These are phyloP conservation scores for Heliangelus exortis DNA, from an alignment of 2,797 vertebrate genomes.

Conservation along the genomic window DNA sequence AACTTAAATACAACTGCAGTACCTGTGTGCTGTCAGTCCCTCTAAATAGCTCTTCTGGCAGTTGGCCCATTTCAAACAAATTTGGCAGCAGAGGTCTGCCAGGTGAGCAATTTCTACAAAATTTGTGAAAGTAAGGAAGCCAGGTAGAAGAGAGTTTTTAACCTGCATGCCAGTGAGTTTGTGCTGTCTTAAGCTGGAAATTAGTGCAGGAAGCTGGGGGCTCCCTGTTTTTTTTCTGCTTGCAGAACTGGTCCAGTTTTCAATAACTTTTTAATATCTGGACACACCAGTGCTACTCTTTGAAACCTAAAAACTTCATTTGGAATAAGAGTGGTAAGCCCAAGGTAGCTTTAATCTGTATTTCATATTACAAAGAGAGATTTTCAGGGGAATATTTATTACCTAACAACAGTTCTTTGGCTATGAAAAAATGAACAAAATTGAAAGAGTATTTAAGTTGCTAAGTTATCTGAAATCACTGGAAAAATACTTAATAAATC, in stretches of 20 bases:
- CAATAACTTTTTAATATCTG: background rate
- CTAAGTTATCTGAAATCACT: background rate
- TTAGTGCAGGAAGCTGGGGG: background rate
- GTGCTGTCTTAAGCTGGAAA: background rate
- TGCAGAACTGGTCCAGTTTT: background rate
- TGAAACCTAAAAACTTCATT: background rate
- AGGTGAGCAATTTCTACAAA: background rate
- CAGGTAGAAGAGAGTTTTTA: background rate
- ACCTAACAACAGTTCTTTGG: background rate
- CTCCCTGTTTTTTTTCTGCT: background rate
- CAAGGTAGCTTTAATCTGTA: background rate
- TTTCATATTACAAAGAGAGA: background rate
- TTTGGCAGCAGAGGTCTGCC: background rate
- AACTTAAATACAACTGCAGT: background rate
- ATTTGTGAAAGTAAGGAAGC: background rate
- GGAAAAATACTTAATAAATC: background rate
- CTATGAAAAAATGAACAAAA: background rate
- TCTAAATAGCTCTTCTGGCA: background rate
- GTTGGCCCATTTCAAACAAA: background rate
- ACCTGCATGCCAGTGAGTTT: background rate
- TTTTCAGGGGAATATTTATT: background rate
- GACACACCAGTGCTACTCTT: background rate
- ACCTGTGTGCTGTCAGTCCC: background rate
- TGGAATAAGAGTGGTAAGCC: background rate
- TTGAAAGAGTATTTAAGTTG: background rate